Base-by-base conservation (phyloP, 2,888 invertebrate species). In the Ochlodes sylvanus region DNA sequence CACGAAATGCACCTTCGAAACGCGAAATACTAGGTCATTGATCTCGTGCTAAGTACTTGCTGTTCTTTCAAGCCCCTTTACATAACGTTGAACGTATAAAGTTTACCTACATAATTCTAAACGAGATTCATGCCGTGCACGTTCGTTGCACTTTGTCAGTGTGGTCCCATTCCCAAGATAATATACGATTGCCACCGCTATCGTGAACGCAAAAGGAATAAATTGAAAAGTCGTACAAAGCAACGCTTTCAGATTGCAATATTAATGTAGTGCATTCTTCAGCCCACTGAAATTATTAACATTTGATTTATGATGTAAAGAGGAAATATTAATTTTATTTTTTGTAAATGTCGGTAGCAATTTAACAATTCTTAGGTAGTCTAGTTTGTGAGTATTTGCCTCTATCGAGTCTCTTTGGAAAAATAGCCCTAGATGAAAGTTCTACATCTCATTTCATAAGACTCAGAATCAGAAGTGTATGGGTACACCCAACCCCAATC, bases 131-230 rank as follows among this genome's bases (percentile, higher is more conserved):
- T 67, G 67, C 67, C 47, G 44, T 34, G 61, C 67, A 62, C 67
- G 67, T 62, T 67, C 67, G 67, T 67, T 67, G 67, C 67, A 67
- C 67, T 67, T 67, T 67, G 67, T 67, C 67, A 67, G 67, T 67
- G 61, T 61, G 67, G 61, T 67, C 61, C 67, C 55, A 67, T 61
- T 67, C 61, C 55, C 67, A 38, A 67, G 67, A 67, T 67, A 67
- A 67, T 67, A 61, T 55, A 67, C 67, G 67, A 61, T 67, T 61
- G 67, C 67, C 54, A 54, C 66, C 61, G 47, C 67, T 67, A 61
- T 67, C 67, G 55, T 47, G 67, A 55, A 67, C 54, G 67, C 55
- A 61, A 61, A 61, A 47, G 67, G 67, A 67, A 67, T 67, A 67
- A 61, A 67, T 67, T 67, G 61, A 67, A 67, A 67, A 67, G 44